Base-by-base conservation (phyloP, 1,140 invertebrate genomes). In the Drosophila fuyamai region DNA sequence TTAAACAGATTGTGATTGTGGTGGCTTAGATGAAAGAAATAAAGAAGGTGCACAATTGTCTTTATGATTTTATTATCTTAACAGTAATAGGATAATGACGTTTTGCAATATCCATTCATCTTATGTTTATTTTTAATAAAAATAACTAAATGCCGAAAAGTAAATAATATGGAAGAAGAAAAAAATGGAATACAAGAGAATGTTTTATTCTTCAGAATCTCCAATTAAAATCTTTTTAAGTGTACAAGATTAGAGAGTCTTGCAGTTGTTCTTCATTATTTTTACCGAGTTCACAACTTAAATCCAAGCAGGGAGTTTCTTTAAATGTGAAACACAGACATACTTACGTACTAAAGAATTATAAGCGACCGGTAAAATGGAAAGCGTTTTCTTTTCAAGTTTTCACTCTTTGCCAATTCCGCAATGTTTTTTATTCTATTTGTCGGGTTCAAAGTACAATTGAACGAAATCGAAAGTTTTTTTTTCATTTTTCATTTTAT, bases 401-500 rank as follows among this genome's bases (percentile, higher is more conserved):
- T 86, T 86, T 86, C 62, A 88, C 62, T 86, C 78, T 79, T 86
- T 61, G 46, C 51, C 67, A 71, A 66, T 72, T 76, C 72, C 79
- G 71, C 75, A 86, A 51, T 81, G 70, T 83, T 88, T 83, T 89
- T 88, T 77, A 79, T 82, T 79, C 60, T 80, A 89, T 80, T 79
- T 70, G 80, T 56, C 70, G 79, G 82, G 84, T 86, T 86, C 71
- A 86, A 88, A 89, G 72, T 80, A 78, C 83, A 89, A 89, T 84
- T 89, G 84, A 88, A 77, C 51, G 83, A 88, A 89, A 88, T 84
- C 76, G 83, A 88, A 89, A 88, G 83, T 89, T 76, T 76, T 88
- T 79, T 86, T 76, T 79, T 65, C 35, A 56, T 60, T 36, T 41
- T 50, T 48, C 44, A 66, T 66, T 41, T 48, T 66, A 60, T 50